Evolutionary conservation across 2,113 vertebrate species (phyloP), one percentile per base, ranked within the genome.

Genomic region (Nicator chloris): DNA sequence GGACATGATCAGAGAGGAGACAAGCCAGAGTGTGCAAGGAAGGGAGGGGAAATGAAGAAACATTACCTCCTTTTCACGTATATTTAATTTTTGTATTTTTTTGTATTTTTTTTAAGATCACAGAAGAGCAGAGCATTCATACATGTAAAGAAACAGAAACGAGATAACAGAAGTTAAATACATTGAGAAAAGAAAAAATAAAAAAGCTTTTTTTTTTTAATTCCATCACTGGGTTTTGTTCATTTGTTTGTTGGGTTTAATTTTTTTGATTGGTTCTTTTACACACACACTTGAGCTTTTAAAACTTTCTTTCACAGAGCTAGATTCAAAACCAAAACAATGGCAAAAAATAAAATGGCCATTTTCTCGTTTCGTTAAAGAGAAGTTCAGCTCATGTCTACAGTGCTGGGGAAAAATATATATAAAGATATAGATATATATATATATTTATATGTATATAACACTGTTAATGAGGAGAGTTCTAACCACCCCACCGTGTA

Each of bases 81-180:
- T 98, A 98, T 98, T 98, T 98, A 92, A 91, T 98, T 98, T 98
- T 97, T 97, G 96, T 97, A 92, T 94, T 96, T 96, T 96, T 91
- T 97, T 96, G 87, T 95, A 77, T 47, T 92, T 95, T 91, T 97
- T 98, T 98, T 97, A 97, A 98, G 98, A 97, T 98, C 98, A 98
- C 98, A 98, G 98, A 98, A 98, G 97, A 98, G 97, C 97, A 98
- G 97, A 98, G 98, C 98, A 98, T 98, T 98, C 98, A 97, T 98
- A 98, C 93, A 96, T 98, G 97, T 98, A 97, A 98, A 98, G 95
- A 97, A 98, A 98, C 97, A 98, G 97, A 98, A 98, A 97, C 97
- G 95, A 97, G 96, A 97, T 93, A 98, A 98, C 95, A 97, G 97
- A 98, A 98, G 97, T 98, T 98, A 98, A 98, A 98, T 98, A 98